These are phyloP conservation scores for Kryptopterus vitreolus DNA, from an alignment of 2,797 vertebrate species.

Conservation along the genomic window DNA sequence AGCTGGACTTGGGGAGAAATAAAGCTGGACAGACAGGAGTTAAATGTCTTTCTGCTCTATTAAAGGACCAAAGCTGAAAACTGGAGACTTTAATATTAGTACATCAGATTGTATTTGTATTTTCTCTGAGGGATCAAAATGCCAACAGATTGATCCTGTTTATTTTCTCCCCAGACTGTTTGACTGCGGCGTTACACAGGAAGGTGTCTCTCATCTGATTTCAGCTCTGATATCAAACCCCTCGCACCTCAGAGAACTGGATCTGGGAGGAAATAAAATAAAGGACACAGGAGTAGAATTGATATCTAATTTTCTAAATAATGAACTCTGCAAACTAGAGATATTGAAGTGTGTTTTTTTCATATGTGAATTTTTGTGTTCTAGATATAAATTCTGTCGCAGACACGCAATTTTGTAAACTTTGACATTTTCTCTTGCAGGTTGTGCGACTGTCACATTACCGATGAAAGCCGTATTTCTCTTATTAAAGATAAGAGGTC, in stretches of 20 bases:
- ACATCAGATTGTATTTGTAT: not conserved
- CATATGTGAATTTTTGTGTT: not conserved
- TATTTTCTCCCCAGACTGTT: conserved; percentile 13
- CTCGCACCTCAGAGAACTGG: conserved; percentile 17
- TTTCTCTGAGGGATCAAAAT: not conserved
- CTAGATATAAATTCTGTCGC: not conserved
- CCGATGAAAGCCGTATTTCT: not conserved
- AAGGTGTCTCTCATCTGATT: conserved; percentile 2
- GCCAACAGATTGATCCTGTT: not conserved
- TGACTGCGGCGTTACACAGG: conserved; percentile 13
- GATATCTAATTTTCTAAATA: not conserved
- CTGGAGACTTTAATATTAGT: conserved; percentile 7
- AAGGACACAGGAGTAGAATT: conserved; percentile 1
- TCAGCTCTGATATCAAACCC: conserved; percentile 22
- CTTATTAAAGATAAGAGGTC: not conserved
- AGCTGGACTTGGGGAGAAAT: not conserved
- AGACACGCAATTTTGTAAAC: not conserved
- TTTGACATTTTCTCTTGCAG: not conserved
- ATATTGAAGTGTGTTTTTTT: conserved; percentile 8
- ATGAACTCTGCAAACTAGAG: not conserved
- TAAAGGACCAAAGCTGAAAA: conserved; percentile 12
- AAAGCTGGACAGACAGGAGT: conserved; percentile 12
- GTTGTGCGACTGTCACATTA: conserved; percentile 5
- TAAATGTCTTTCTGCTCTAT: not conserved
- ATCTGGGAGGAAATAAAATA: conserved; percentile 2